Evolutionary conservation across 2,888 invertebrate genomes (phyloP), one percentile per base, ranked within the genome.

Genomic region (Argyresthia goedartella): DNA sequence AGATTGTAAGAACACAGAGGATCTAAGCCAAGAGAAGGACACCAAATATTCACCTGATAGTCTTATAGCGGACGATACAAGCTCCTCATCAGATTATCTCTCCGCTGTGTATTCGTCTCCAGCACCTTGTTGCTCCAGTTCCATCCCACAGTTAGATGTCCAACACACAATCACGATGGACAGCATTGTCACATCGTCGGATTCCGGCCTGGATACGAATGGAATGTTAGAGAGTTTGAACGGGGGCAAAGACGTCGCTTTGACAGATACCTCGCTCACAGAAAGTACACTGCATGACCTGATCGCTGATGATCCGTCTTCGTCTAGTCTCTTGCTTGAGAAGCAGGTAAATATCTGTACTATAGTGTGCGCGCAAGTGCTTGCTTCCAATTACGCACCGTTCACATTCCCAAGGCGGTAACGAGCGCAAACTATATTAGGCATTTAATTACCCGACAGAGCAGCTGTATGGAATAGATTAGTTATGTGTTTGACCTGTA

Each of bases 131-230:
- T 63, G 65, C 52, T 67, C 67, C 55, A 63, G 65, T 47, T 64
- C 61, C 34, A 55, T 63, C 54, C 62, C 65, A 55, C 75, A 70
- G 59, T 66, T 76, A 66, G 74, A 76, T 73, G 69, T 71, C 65
- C 72, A 72, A 55, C 64, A 60, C 57, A 62, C 56, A 34, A 65
- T 69, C 25, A 81, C 73, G 65, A 85, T 85, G 79, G 85, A 86
- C 56, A 76, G 79, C 49, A 69, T 68, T 54, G 70, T 76, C 56
- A 78, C 75, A 36, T 72, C 81, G 54, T 81, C 81, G 36, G 87
- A 88, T 69, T 87, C 87, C 9, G 87, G 84, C 10, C 61, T 86
- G 56, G 87, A 87, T 57, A 84, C 78, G 53, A 80, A 82, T 49
- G 80, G 76, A 41, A 62, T 77, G 62, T 62, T 75, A 54, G 81